phyloP scores from a whole-genome alignment of 2,797 vertebrate species.

The Tangara arthus region DNA sequence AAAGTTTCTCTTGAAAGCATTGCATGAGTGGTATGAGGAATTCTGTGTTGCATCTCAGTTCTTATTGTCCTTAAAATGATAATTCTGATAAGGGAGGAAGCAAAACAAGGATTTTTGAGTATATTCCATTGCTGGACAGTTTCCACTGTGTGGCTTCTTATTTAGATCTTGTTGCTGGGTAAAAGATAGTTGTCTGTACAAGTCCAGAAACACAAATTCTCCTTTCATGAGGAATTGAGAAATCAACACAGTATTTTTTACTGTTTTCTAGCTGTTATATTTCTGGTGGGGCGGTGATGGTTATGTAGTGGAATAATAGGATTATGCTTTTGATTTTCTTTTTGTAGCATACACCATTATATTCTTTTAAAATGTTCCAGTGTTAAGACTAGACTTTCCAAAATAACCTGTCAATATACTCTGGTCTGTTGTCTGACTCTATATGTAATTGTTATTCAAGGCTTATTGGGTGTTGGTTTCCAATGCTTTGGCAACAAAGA shows the following conservation, averaged over 20 bases:
- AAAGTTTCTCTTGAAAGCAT: not conserved
- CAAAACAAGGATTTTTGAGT: not conserved
- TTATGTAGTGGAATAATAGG: not conserved
- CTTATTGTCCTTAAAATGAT: not conserved
- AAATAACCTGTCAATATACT: not conserved
- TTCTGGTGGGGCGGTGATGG: accelerated
- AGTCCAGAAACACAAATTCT: not conserved
- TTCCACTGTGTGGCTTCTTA: not conserved
- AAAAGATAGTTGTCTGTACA: not conserved
- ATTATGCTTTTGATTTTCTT: not conserved
- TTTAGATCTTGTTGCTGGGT: not conserved
- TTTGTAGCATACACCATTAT: not conserved
- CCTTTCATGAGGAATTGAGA: not conserved
- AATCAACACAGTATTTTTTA: not conserved
- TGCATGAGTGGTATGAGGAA: not conserved
- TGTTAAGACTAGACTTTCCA: not conserved
- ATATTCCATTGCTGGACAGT: not conserved
- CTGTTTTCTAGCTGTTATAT: not conserved
- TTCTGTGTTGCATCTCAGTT: not conserved
- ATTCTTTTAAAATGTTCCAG: not conserved
- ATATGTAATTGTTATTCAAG: slow-evolving; percentile 69
- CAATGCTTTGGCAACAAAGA: slow-evolving; percentile 84
- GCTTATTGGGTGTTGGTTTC: slow-evolving; percentile 91
- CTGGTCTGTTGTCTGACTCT: slow-evolving; percentile 12
- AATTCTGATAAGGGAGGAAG: not conserved